phyloP scores from a whole-genome alignment of 2,888 invertebrate species.

The Xestia rhomboidea region DNA sequence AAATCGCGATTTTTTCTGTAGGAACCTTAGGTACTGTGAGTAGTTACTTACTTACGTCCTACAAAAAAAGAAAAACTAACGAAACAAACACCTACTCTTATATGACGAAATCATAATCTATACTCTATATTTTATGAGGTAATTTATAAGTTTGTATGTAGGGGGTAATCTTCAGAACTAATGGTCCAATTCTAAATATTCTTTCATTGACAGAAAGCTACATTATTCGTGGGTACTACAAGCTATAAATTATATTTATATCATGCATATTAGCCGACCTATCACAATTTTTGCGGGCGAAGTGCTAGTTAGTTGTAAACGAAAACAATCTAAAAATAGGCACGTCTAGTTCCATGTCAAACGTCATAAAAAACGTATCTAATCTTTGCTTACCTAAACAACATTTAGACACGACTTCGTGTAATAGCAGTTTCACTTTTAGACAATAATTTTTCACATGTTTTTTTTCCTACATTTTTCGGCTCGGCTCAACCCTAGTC shows the following conservation, averaged over 20 bases:
- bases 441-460: neutral
- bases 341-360: neutral
- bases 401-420: conserved; percentile 6
- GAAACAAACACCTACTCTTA: neutral
- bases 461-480: conserved; percentile 12
- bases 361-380: neutral
- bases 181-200: no score
- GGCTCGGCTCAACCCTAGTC: conserved; percentile 52
- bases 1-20: neutral
- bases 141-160: no score
- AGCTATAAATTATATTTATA: no score
- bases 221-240: no score
- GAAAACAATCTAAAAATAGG: neutral
- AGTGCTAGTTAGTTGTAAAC: neutral
- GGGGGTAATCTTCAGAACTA: no score
- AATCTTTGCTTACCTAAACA: conserved; percentile 7
- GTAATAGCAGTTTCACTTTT: conserved; percentile 5
- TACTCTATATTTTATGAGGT: no score
- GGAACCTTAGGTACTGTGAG: neutral
- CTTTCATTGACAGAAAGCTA: no score
- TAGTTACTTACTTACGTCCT: no score
- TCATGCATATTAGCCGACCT: no score
- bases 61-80: neutral
- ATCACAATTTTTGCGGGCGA: no score
- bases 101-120: neutral